Evolutionary conservation across 2,888 invertebrate species (phyloP), one percentile per base, ranked within the genome.

Genomic region (Seladonia tumulorum): DNA sequence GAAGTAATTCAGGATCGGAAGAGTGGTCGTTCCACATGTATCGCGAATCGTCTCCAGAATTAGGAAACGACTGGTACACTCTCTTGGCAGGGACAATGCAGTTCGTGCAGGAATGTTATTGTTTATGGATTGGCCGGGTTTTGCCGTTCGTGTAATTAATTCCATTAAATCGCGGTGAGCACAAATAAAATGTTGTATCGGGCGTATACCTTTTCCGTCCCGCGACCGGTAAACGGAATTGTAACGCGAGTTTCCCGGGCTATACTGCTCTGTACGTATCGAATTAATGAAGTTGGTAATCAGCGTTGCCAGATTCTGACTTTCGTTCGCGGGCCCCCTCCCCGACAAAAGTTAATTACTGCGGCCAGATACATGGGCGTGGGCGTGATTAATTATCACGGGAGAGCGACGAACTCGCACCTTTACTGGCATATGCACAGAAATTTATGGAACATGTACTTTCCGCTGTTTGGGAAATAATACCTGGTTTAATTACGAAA

Each of bases 261-360:
- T 75, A 76, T 63, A 16, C 86, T 76, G 79, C 85, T 85, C 85
- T 47, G 57, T 79, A 81, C 77, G 82, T 87, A 79, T 86, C 86
- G 88, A 88, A 87, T 88, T 88, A 88, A 89, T 89, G 88, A 89
- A 89, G 88, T 88, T 87, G 85, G 85, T 89, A 88, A 89, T 87
- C 89, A 85, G 66, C 82, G 81, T 79, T 80, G 79, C 87, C 88
- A 87, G 89, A 88, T 88, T 89, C 87, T 86, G 88, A 89, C 88
- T 88, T 89, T 88, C 82, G 86, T 83, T 75, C 83, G 82, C 71
- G 42, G 77, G n/a, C 35, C 35, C 35, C 35, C 35, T 4, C 68
- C 75, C 77, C 75, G 79, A 77, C 81, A 82, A 88, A 89, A 89
- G 89, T 88, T 89, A 87, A 89, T 89, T 89, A 89, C 85, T 49